phyloP scores from a whole-genome alignment of 23 tunicate genomes.

The Halocynthia roretzi region DNA sequence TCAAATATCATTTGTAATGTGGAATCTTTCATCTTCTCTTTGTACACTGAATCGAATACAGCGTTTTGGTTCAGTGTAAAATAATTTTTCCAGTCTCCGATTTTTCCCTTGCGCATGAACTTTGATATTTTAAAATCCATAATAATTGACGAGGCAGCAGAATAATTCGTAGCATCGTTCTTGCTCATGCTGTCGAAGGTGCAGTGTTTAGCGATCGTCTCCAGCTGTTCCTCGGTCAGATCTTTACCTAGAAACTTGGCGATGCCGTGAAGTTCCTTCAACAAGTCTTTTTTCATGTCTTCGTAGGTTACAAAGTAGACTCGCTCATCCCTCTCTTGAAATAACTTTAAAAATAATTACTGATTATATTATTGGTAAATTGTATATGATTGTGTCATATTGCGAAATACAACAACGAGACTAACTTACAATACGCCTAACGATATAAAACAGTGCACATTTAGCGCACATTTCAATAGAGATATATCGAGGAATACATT shows the following conservation, averaged over 20 bases:
- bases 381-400: too few relatives aligned
- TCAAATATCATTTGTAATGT: constrained; percentile 8
- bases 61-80: constrained; percentile 5
- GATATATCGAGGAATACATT: too few relatives aligned
- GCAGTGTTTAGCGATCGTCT: background rate
- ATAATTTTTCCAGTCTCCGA: constrained; percentile 23
- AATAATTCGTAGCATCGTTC: background rate
- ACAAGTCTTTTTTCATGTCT: constrained; percentile 9
- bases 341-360: background rate
- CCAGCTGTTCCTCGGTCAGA: constrained; percentile 1
- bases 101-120: constrained; percentile 18
- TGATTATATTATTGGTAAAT: too few relatives aligned
- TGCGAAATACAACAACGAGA: too few relatives aligned
- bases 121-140: background rate
- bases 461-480: too few relatives aligned
- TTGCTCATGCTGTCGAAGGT: constrained; percentile 6
- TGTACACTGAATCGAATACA: constrained; percentile 6
- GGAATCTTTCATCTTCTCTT: background rate
- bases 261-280: background rate
- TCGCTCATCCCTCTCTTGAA: background rate
- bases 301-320: constrained; percentile 18
- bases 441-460: too few relatives aligned
- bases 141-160: background rate
- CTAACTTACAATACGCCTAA: too few relatives aligned
- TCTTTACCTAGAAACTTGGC: constrained; percentile 12